Evolutionary conservation across 2,797 vertebrate genomes (phyloP).

Genomic region (Cyclopterus lumpus): DNA sequence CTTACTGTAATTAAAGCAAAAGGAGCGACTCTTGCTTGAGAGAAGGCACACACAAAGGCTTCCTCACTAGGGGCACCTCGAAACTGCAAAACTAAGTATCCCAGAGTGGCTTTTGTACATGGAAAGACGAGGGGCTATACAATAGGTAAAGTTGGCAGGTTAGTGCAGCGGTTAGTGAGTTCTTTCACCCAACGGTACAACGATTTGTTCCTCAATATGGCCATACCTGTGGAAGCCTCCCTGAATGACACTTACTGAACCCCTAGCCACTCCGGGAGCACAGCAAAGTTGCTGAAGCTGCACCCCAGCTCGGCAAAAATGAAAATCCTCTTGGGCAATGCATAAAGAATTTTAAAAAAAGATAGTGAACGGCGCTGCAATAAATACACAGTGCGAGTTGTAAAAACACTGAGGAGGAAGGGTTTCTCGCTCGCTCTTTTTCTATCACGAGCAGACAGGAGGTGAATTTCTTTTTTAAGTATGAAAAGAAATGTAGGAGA

Average conservation of each 20-base stretch:
- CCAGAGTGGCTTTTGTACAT: constrained; percentile 60
- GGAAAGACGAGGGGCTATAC: constrained; percentile 45
- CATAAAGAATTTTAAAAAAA: constrained; percentile 64
- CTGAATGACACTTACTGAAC: constrained; percentile 60
- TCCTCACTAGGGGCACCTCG: constrained; percentile 51
- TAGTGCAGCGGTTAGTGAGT: constrained; percentile 44
- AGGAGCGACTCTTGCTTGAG: constrained; percentile 65
- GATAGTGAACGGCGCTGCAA: constrained; percentile 66
- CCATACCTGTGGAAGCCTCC: constrained; percentile 42
- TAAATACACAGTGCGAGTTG: constrained; percentile 55
- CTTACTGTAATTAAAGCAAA: constrained; percentile 84
- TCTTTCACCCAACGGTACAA: constrained; percentile 25
- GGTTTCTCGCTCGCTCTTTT: constrained; percentile 36
- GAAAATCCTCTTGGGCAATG: constrained; percentile 66
- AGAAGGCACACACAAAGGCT: constrained; percentile 69
- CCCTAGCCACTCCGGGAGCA: constrained; percentile 57
- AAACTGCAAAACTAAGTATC: constrained; percentile 58
- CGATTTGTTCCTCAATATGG: constrained; percentile 42
- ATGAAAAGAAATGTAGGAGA: constrained; percentile 23
- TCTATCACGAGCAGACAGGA: constrained; percentile 29
- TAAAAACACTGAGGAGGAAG: constrained; percentile 43
- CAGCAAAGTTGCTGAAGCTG: constrained; percentile 77
- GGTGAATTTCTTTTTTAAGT: no score
- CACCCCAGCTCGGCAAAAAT: constrained; percentile 49
- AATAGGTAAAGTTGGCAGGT: constrained; percentile 59